Percentiles rank a stretch among this genome's conserved stretches.
Evolutionary conservation across 2,888 invertebrate genomes (phyloP).

Genomic region (Rotaria macrura): DNA sequence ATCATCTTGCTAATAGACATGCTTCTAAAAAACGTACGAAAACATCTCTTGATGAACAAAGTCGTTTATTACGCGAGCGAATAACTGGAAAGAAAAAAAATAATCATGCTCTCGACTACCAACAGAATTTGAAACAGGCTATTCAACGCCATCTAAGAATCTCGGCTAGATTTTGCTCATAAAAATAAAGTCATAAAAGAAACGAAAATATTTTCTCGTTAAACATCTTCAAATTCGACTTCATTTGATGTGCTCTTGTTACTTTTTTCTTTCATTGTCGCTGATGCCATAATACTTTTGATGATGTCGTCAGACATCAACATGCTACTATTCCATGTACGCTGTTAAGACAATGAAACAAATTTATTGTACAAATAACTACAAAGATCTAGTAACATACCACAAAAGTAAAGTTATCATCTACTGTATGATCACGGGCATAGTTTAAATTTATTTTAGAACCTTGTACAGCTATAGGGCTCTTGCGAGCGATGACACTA

Average conservation of each 20-base stretch:
- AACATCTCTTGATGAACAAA: background rate
- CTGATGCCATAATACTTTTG: slow-evolving; percentile 63
- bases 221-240: background rate
- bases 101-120: background rate
- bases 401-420: slow-evolving; percentile 77
- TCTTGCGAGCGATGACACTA: slow-evolving; percentile 65
- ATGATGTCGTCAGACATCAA: slow-evolving; percentile 75
- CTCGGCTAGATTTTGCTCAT: background rate
- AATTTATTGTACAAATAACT: slow-evolving; percentile 35
- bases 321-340: slow-evolving; percentile 68
- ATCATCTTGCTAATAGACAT: background rate
- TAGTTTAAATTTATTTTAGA: slow-evolving; percentile 73
- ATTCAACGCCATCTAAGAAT: background rate
- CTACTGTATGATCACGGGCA: slow-evolving; percentile 74
- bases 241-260: background rate
- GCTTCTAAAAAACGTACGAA: background rate
- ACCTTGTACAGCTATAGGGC: slow-evolving; percentile 85
- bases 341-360: slow-evolving; percentile 55
- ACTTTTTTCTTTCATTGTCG: background rate
- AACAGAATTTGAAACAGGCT: background rate
- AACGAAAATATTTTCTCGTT: background rate
- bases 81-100: background rate
- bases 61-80: background rate
- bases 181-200: background rate
- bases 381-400: slow-evolving; percentile 57